These are phyloP conservation scores for Porites rus DNA, from an alignment of 92 coral and sea anemone genomes.

Conservation along the genomic window DNA sequence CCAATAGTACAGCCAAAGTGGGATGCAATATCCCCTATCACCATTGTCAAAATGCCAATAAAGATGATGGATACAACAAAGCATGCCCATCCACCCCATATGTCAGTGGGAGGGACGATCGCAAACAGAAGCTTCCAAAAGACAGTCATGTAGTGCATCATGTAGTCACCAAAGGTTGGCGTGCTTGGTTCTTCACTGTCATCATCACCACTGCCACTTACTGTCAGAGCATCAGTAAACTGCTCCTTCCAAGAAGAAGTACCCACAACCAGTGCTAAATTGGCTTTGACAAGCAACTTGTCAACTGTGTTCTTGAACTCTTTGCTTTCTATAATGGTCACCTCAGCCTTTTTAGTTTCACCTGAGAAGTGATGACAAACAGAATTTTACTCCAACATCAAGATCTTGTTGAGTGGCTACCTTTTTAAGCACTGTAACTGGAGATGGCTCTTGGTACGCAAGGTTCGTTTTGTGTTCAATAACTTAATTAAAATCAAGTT, in stretches of 20 bases:
- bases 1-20: constrained; percentile 98
- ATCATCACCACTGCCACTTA: constrained; percentile 90
- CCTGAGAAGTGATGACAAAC: constrained; percentile 50
- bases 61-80: constrained; percentile 84
- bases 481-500: no score
- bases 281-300: constrained; percentile 93
- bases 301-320: constrained; percentile 99
- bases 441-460: no score
- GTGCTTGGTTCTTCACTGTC: constrained; percentile 84
- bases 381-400: background rate
- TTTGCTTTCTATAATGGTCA: constrained; percentile 89
- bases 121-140: constrained; percentile 99
- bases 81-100: constrained; percentile 99
- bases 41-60: constrained; percentile 94
- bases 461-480: no score
- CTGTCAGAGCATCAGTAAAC: constrained; percentile 95
- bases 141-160: constrained; percentile 99
- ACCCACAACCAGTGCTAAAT: constrained; percentile 94
- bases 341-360: constrained; percentile 74
- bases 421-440: no score
- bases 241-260: constrained; percentile 98
- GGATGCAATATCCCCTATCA: constrained; percentile 95
- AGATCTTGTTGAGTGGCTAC: no score
- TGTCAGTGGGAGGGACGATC: constrained; percentile 93
- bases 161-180: constrained; percentile 95